A percentile compares a stretch with the other conserved stretches of the same genome.
These are phyloP conservation scores for Vultur gryphus DNA, from an alignment of 2,797 vertebrate genomes.

Conservation along the genomic window DNA sequence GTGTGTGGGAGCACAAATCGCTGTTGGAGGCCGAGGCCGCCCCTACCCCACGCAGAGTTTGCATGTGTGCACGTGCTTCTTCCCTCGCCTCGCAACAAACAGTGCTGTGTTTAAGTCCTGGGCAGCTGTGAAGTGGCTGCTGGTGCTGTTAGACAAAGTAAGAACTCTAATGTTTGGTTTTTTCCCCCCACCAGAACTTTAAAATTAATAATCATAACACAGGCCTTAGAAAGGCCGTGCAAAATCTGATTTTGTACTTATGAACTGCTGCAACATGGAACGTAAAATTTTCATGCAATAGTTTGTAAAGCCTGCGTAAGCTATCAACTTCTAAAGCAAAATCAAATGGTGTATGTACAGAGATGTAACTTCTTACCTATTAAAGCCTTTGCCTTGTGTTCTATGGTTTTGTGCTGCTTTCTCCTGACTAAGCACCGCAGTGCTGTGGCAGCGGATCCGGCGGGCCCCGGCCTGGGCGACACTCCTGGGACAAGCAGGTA, in stretches of 20 bases:
- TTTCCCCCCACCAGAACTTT: no score
- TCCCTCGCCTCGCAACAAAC: accelerated
- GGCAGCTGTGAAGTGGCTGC: not conserved
- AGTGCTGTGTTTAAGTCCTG: not conserved
- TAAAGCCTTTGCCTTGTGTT: not conserved
- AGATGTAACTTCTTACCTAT: not conserved
- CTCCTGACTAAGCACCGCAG: not conserved
- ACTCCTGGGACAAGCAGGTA: not conserved
- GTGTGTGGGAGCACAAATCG: not conserved
- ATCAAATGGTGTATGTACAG: not conserved
- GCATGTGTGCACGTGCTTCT: accelerated
- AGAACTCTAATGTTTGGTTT: not conserved
- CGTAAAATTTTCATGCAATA: not conserved
- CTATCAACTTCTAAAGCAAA: not conserved
- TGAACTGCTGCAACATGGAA: not conserved
- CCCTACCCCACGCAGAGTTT: not conserved
- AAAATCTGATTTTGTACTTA: not conserved
- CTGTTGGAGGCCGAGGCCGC: not conserved
- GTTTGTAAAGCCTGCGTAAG: not conserved
- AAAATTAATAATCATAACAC: not conserved
- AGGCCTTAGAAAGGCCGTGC: not conserved
- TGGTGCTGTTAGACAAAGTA: not conserved
- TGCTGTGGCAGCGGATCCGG: not conserved
- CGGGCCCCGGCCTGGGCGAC: not conserved
- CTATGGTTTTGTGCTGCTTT: not conserved